Evolutionary conservation across 2,797 vertebrate species (phyloP).

Genomic region (Basileuterus tristriatus): DNA sequence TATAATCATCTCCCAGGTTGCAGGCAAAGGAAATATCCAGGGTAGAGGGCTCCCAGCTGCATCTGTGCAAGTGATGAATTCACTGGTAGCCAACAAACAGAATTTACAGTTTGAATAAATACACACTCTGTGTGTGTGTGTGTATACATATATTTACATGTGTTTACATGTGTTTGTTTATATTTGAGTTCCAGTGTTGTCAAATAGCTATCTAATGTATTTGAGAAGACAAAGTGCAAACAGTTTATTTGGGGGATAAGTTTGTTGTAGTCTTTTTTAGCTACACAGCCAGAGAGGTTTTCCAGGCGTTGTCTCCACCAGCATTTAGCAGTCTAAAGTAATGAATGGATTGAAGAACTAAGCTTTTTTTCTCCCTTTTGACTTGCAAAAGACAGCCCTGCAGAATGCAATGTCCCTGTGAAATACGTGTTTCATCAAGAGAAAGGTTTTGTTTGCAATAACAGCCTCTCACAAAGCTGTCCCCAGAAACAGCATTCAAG

Average conservation of each 20-base stretch:
- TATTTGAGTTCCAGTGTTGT: not conserved
- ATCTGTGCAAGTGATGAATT: not conserved
- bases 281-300: not conserved
- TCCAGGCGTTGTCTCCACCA: not conserved
- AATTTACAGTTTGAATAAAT: slow-evolving; percentile 15
- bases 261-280: not conserved
- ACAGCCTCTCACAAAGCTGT: not conserved
- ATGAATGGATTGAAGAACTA: not conserved
- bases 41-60: not conserved
- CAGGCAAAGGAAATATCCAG: not conserved
- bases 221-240: not conserved
- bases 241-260: not conserved
- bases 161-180: not conserved
- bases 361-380: not conserved
- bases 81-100: not conserved
- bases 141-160: not conserved
- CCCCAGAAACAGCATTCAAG: not conserved
- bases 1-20: not conserved
- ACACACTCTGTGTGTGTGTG: not conserved
- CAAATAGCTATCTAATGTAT: not conserved
- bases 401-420: not conserved
- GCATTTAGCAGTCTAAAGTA: not conserved
- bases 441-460: not conserved
- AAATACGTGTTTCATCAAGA: not conserved
- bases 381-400: not conserved